Conservation (phyloP, 2,797 vertebrate species). For the Schizopygopsis malacanthus region DNA sequence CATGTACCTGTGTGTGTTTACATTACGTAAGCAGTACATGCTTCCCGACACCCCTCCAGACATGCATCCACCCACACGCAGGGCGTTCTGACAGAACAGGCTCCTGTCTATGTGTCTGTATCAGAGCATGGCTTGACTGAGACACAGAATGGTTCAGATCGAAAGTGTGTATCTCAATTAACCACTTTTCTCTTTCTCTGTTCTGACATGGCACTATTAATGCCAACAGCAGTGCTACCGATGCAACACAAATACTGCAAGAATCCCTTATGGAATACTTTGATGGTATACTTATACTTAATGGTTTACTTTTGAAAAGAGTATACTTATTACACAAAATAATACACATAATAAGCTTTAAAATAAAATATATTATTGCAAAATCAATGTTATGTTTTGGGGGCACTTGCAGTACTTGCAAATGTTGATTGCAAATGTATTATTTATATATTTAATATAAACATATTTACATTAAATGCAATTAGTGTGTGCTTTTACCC, state of each 20-base stretch:
- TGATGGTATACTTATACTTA: too few relatives aligned
- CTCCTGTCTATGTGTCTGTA: constrained; percentile 31
- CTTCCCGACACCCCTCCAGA: constrained; percentile 9
- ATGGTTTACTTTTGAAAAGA: neutral
- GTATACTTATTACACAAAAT: neutral
- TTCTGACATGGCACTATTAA: neutral
- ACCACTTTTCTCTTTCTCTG: constrained; percentile 5
- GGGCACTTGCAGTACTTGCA: neutral
- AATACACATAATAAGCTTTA: neutral
- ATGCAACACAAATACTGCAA: neutral
- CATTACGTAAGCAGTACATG: constrained; percentile 4
- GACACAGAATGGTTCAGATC: constrained; percentile 30
- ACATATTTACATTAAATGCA: neutral
- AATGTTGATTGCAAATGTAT: neutral
- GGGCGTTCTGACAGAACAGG: constrained; percentile 31
- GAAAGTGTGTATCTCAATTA: constrained; percentile 22
- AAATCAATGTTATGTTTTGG: neutral
- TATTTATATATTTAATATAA: too few relatives aligned
- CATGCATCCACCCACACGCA: constrained; percentile 21
- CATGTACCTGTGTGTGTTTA: constrained; percentile 10
- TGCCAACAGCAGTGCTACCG: neutral
- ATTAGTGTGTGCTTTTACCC: neutral
- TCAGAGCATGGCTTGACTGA: constrained; percentile 27
- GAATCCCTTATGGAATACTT: too few relatives aligned
- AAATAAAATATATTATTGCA: neutral